Percentiles rank a stretch among this genome's conserved stretches.
phyloP scores from a whole-genome alignment of 2,888 invertebrate genomes.

The Diaperis boleti region DNA sequence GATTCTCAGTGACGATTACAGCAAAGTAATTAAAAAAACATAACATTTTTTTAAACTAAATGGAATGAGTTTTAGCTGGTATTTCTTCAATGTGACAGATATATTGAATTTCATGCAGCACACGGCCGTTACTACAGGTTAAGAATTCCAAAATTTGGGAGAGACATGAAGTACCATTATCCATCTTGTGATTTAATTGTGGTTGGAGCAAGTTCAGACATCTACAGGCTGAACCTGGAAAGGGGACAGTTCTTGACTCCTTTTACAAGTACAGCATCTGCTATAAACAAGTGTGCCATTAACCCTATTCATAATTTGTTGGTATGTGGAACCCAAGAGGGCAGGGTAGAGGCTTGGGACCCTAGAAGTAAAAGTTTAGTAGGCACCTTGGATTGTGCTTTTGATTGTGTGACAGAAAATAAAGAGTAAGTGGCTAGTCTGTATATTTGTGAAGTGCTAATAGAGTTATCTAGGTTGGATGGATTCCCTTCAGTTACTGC shows the following conservation, averaged over 20 bases:
- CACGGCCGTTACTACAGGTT: constrained; percentile 92
- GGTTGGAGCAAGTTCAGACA: constrained; percentile 89
- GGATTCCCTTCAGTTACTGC: constrained; percentile 82
- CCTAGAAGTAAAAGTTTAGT: constrained; percentile 83
- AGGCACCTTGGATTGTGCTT: constrained; percentile 87
- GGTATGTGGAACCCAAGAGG: constrained; percentile 88
- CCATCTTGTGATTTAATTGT: constrained; percentile 93
- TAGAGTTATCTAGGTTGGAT: constrained; percentile 74
- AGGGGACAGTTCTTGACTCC: constrained; percentile 94
- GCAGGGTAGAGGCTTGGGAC: constrained; percentile 97
- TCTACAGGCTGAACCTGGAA: constrained; percentile 95
- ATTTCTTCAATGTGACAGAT: constrained; percentile 90
- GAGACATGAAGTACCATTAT: constrained; percentile 92
- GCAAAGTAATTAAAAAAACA: constrained; percentile 80
- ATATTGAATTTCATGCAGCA: constrained; percentile 95
- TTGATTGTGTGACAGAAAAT: constrained; percentile 71
- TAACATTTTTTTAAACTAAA: neutral
- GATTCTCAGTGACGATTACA: constrained; percentile 94
- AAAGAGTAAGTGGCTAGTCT: constrained; percentile 71
- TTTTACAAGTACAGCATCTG: constrained; percentile 78
- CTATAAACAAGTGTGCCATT: constrained; percentile 86
- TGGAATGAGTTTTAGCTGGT: constrained; percentile 79
- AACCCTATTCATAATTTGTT: constrained; percentile 92
- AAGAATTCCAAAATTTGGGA: constrained; percentile 94
- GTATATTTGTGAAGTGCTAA: too few species aligned